These are phyloP conservation scores for Argyresthia goedartella DNA, from an alignment of 2,888 invertebrate species.

Conservation along the genomic window DNA sequence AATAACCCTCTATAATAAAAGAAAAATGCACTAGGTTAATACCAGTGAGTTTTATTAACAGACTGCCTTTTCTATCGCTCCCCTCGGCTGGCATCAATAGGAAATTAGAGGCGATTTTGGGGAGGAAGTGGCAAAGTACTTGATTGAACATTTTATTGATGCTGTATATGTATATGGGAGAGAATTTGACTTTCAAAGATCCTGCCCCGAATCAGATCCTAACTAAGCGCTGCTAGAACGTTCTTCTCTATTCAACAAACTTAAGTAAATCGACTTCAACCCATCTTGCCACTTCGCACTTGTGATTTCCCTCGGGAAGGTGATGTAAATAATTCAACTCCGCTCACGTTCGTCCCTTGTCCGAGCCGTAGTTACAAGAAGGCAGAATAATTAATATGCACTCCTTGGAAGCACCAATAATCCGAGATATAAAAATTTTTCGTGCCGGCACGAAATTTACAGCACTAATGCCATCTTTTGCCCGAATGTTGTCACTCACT, in stretches of 20 bases:
- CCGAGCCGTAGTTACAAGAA: conserved; percentile 36
- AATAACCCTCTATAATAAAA: conserved; percentile 39
- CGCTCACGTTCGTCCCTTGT: conserved; percentile 28
- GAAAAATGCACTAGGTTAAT: conserved; percentile 32
- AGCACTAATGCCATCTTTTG: too few relatives aligned
- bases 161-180: too few relatives aligned
- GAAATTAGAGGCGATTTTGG: too few relatives aligned
- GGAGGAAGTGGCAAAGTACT: too few relatives aligned
- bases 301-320: conserved; percentile 57
- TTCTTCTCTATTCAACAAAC: not conserved
- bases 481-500: too few relatives aligned
- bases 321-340: conserved; percentile 57
- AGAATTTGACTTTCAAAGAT: too few relatives aligned
- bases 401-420: too few relatives aligned
- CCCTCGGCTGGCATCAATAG: not conserved
- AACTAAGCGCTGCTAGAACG: not conserved
- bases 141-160: too few relatives aligned
- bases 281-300: conserved; percentile 29
- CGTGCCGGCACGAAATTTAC: too few relatives aligned
- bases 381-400: conserved; percentile 18
- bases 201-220: too few relatives aligned
- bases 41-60: conserved; percentile 18
- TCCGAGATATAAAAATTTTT: too few relatives aligned
- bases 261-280: conserved; percentile 15
- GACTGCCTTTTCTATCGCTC: conserved; percentile 2